phyloP scores from a whole-genome alignment of 2,797 vertebrate species.

The Triplophysa bombifrons region DNA sequence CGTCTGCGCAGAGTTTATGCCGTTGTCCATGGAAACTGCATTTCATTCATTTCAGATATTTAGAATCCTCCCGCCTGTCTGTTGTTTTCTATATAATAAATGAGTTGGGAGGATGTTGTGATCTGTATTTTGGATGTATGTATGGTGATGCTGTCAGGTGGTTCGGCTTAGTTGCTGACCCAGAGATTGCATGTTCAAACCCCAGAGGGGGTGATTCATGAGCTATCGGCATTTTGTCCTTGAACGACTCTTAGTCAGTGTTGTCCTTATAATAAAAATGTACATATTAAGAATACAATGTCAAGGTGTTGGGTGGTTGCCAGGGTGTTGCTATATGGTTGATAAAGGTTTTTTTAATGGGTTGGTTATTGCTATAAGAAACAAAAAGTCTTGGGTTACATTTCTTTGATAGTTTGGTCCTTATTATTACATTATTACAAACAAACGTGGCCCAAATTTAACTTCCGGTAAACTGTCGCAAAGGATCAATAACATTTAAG shows the following conservation, averaged over 20 bases:
- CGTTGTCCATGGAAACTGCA: not conserved
- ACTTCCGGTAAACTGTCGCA: too few species aligned
- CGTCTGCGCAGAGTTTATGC: not conserved
- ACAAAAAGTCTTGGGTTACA: not conserved
- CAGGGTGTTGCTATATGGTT: not conserved
- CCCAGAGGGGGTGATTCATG: not conserved
- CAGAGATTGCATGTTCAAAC: not conserved
- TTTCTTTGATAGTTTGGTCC: too few species aligned
- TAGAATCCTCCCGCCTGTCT: not conserved
- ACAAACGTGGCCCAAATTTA: too few species aligned
- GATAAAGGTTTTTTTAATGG: too few species aligned
- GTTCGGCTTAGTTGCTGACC: not conserved
- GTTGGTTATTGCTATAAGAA: too few species aligned
- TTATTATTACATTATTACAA: too few species aligned
- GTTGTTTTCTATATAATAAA: not conserved
- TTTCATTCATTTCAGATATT: not conserved
- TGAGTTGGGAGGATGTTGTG: not conserved
- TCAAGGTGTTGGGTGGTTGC: not conserved
- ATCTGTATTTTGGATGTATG: constrained; percentile 1
- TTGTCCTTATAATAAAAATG: not conserved
- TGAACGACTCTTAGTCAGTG: not conserved
- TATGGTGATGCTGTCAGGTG: not conserved
- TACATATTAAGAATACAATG: constrained; percentile 3
- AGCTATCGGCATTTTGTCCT: not conserved
- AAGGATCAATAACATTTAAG: too few species aligned